Percentiles rank a stretch among this genome's conserved stretches.
Evolutionary conservation across 2,797 vertebrate genomes (phyloP).

Genomic region (Channa striata): DNA sequence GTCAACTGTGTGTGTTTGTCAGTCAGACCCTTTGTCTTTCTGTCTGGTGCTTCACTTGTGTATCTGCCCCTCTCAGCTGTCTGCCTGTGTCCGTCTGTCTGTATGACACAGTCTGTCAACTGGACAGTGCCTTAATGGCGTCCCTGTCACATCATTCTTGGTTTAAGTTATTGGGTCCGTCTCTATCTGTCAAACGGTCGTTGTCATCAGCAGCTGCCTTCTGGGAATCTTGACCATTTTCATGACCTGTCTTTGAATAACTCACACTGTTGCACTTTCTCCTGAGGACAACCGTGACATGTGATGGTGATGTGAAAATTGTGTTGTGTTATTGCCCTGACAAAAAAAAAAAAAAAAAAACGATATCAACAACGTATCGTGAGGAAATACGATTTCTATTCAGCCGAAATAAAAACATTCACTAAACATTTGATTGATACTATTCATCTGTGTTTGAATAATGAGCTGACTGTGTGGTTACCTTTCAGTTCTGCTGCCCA

Average conservation of each 20-base stretch:
- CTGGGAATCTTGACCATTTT: constrained; percentile 58
- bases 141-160: constrained; percentile 68
- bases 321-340: neutral
- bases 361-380: neutral
- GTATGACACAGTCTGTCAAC: constrained; percentile 68
- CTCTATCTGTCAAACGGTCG: constrained; percentile 65
- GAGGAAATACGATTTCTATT: neutral
- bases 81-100: constrained; percentile 45
- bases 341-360: neutral
- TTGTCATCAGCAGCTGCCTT: constrained; percentile 56
- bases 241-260: constrained; percentile 61
- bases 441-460: constrained; percentile 1
- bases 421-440: neutral
- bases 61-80: constrained; percentile 18
- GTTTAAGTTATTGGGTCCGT: constrained; percentile 60
- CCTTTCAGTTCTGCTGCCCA: neutral
- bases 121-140: constrained; percentile 63
- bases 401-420: neutral
- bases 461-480: neutral
- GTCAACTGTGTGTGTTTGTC: constrained; percentile 21
- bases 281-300: constrained; percentile 38
- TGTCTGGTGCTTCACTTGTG: constrained; percentile 30
- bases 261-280: constrained; percentile 27
- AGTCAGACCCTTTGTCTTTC: constrained; percentile 44
- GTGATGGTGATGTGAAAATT: constrained; percentile 26